Base-by-base conservation (phyloP, 2,888 invertebrate species). In the Cerastis leucographa region DNA sequence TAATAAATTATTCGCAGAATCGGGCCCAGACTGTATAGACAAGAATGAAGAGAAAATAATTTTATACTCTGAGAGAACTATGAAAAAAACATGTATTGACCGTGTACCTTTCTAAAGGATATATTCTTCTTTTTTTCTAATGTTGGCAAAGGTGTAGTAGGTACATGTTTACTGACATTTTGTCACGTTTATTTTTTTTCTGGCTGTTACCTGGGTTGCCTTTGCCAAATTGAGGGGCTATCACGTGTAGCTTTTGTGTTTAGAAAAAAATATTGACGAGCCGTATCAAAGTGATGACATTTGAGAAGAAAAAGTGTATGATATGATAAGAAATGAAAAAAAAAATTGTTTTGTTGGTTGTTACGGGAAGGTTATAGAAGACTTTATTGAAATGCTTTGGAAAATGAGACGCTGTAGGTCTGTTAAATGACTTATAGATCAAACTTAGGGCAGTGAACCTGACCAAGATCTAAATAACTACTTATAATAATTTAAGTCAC, bases 131-230 rank as follows among this genome's bases (percentile, higher is more conserved):
- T 85, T 91, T 91, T 88, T 89, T 88, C 70, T 86, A 80, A 88
- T 90, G 91, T 91, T 91, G 90, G 92, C 89, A 89, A 91, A 90
- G 91, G 92, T 90, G 88, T 88, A 89, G 91, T 94, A 96, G 96
- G 96, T 96, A 96, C 95, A 94, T 96, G 96, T 96, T 96, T 96
- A 95, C 95, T 92, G 94, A 95, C 96, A 96, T 96, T 96, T 95
- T 96, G 96, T 96, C 96, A 96, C 96, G 96, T 96, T 93, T 93
- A 89, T 92, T 95, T 94, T 77, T 95, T 95, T 89, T 88, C 73
- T 78, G 83, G 78, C 81, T 88, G 92, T 94, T 96, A 96, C 95
- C 96, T 96, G 96, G 92, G 94, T 85, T 92, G 86, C 91, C 89
- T 91, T 94, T 93, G 93, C 92, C 89, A 94, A 94, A 94, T 94